Conservation (phyloP, 2,888 invertebrate species). For the Stramonita haemastoma region DNA sequence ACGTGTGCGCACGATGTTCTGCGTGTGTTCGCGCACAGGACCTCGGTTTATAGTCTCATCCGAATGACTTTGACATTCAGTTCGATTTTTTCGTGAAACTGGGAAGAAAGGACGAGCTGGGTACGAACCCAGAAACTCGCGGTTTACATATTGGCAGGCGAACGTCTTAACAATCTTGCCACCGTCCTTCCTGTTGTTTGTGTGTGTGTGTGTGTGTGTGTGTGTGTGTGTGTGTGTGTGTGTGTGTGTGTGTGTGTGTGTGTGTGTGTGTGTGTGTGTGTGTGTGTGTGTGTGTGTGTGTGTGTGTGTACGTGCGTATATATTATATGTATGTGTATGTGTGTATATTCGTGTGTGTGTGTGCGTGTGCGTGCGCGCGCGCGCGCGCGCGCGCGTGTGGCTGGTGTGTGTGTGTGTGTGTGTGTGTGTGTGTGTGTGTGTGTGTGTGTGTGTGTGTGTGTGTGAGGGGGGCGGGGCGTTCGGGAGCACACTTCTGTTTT, state of each 20-base stretch:
- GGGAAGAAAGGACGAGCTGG: no score
- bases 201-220: neutral
- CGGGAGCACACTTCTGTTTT: no score
- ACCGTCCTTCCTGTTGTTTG: neutral
- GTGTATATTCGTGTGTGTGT: neutral
- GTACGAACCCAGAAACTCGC: no score
- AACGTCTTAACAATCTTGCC: no score
- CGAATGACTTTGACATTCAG: no score
- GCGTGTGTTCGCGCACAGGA: no score
- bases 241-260: constrained; percentile 11
- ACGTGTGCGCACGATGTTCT: no score
- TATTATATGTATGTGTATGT: neutral
- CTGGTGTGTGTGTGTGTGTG: constrained; percentile 30
- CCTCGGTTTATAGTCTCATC: no score
- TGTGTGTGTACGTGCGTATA: no score
- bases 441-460: constrained; percentile 27
- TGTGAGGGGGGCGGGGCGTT: neutral
- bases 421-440: constrained; percentile 29
- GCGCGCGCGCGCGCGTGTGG: no score
- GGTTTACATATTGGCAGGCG: no score
- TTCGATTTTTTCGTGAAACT: no score
- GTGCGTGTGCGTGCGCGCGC: neutral
- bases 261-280: neutral
- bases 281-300: neutral
- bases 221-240: neutral